phyloP scores from a whole-genome alignment of 2,113 vertebrate species.

The Microcebus griseorufus region DNA sequence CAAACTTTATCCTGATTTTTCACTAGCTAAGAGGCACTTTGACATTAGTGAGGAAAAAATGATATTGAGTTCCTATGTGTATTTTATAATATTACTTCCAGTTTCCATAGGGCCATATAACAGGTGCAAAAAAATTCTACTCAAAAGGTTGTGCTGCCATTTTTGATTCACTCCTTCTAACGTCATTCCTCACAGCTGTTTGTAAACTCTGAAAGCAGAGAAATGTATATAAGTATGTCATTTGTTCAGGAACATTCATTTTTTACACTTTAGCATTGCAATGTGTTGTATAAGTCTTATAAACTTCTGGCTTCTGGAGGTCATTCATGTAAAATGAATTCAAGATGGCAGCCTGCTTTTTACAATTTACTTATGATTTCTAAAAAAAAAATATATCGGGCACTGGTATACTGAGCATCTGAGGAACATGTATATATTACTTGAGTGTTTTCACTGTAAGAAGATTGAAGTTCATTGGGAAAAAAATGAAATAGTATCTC shows the following conservation, averaged over 20 bases:
- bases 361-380: conserved; percentile 43
- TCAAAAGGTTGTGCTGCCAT: neutral
- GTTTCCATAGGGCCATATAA: neutral
- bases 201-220: conserved; percentile 49
- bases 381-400: neutral
- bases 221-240: neutral
- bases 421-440: neutral
- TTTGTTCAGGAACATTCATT: conserved; percentile 44
- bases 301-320: conserved; percentile 16
- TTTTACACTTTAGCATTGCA: neutral
- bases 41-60: conserved; percentile 38
- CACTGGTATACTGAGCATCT: conserved; percentile 3
- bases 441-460: neutral
- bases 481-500: neutral
- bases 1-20: neutral
- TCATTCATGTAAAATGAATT: conserved; percentile 35
- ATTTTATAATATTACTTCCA: conserved; percentile 4
- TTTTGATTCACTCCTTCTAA: neutral
- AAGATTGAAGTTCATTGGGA: neutral
- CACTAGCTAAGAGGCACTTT: neutral
- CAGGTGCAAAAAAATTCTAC: neutral
- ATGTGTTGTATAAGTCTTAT: neutral
- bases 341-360: conserved; percentile 66
- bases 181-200: neutral
- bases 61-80: neutral